phyloP scores from a whole-genome alignment of 2,888 invertebrate species.

The Hartigia nigra region DNA sequence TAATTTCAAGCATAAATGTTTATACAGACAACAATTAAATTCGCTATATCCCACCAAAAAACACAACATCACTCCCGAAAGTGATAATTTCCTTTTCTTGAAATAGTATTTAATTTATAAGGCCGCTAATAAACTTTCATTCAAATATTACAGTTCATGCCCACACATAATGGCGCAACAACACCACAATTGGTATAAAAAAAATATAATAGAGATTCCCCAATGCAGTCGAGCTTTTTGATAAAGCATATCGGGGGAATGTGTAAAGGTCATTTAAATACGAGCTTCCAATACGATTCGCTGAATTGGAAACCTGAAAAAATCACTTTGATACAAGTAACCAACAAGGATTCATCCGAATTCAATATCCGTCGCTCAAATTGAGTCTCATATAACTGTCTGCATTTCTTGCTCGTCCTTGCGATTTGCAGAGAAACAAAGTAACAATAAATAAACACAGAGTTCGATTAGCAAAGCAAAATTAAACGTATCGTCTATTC shows the following conservation, averaged over 20 bases:
- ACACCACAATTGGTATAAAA: neutral
- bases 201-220: neutral
- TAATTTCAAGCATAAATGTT: neutral
- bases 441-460: neutral
- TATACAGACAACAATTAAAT: slow-evolving; percentile 8
- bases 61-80: slow-evolving; percentile 9
- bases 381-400: neutral
- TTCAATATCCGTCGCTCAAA: neutral
- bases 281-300: neutral
- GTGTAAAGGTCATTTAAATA: neutral
- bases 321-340: neutral
- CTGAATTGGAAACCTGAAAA: neutral
- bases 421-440: neutral
- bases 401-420: neutral
- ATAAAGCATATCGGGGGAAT: neutral
- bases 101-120: neutral
- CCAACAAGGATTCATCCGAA: neutral
- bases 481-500: slow-evolving; percentile 59
- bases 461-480: neutral
- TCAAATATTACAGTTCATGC: neutral
- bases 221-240: neutral
- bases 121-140: neutral
- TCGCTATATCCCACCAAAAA: neutral
- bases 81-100: neutral
- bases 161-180: neutral